Evolutionary conservation across 2,888 invertebrate genomes (phyloP).

Genomic region (Cosmorhoe ocellata): DNA sequence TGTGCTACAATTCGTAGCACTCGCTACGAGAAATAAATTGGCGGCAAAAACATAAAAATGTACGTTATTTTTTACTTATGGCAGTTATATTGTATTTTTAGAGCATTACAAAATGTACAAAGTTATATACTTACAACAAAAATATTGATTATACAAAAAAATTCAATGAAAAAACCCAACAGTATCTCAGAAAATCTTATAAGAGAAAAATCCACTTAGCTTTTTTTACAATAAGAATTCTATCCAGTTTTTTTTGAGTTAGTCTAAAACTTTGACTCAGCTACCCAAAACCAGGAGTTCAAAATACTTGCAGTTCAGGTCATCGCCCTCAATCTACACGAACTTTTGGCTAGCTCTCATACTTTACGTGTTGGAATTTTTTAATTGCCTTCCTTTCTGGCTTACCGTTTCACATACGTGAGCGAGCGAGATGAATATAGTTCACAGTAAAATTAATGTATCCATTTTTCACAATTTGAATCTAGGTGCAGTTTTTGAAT

Average conservation of each 20-base stretch:
- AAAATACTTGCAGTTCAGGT: slow-evolving; percentile 55
- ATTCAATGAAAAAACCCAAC: too few relatives aligned
- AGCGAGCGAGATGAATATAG: slow-evolving; percentile 41
- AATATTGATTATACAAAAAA: too few relatives aligned
- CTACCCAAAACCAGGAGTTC: slow-evolving; percentile 17
- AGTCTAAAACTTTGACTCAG: slow-evolving; percentile 1
- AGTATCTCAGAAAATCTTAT: background rate
- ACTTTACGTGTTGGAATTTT: slow-evolving; percentile 72
- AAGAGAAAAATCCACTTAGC: background rate
- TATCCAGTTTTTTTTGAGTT: background rate
- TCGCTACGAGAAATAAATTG: background rate
- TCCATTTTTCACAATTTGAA: slow-evolving; percentile 32
- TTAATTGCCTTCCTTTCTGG: slow-evolving; percentile 60
- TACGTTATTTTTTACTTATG: too few relatives aligned
- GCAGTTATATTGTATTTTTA: too few relatives aligned
- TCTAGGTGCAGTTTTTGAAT: slow-evolving; percentile 15
- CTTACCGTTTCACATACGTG: slow-evolving; percentile 37
- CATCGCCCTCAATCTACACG: slow-evolving; percentile 51
- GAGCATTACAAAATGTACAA: too few relatives aligned
- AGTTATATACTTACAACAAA: too few relatives aligned
- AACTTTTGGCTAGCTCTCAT: slow-evolving; percentile 68
- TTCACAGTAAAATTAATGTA: slow-evolving; percentile 16
- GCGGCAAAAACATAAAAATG: too few relatives aligned
- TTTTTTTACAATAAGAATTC: background rate
- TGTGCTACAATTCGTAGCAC: slow-evolving; percentile 18